Conservation (phyloP, 2,113 vertebrate species). For the Proteles cristata region DNA sequence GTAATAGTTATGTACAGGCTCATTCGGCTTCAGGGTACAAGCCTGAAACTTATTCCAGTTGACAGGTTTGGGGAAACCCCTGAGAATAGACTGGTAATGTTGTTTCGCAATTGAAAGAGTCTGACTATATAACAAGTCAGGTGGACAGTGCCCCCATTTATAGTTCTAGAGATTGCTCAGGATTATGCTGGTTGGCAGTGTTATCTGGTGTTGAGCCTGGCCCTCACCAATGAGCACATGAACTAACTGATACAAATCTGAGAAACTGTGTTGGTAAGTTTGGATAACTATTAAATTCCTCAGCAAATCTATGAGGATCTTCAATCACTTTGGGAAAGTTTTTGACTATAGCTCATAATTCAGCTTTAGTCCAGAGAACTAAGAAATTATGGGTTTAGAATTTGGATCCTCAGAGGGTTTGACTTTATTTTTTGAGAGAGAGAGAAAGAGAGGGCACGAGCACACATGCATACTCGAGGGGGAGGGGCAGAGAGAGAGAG, state of each 20-base stretch:
- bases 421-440: not conserved
- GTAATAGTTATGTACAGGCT: not conserved
- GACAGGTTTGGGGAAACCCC: no score
- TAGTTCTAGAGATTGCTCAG: no score
- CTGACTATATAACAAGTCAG: no score
- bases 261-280: not conserved
- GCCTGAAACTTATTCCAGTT: not conserved
- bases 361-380: no score
- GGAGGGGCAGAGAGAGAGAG: no score
- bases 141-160: no score
- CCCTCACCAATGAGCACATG: not conserved
- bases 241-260: not conserved
- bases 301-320: not conserved
- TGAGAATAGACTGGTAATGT: not conserved
- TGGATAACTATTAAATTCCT: not conserved
- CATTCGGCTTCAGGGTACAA: not conserved
- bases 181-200: no score
- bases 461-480: no score
- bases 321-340: no score
- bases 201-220: not conserved
- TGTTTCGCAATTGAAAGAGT: no score
- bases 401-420: not conserved
- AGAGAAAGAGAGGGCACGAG: no score
- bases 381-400: not conserved
- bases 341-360: no score